These are phyloP conservation scores for Gymnobelideus leadbeateri DNA, from an alignment of 2,113 vertebrate species.

Conservation along the genomic window DNA sequence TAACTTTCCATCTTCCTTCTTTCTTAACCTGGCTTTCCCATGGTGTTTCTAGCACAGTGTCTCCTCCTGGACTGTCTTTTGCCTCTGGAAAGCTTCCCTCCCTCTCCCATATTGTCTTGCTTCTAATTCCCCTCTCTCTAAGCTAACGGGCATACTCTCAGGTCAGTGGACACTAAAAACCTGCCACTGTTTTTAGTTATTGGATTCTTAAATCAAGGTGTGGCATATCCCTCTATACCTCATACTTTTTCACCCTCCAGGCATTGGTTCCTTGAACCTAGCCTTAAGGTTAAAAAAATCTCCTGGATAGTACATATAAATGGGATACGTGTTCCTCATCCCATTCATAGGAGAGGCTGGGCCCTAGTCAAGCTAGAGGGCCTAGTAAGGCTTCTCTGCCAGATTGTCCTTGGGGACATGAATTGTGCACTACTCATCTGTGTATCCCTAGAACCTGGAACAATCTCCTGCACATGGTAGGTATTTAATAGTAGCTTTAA, in stretches of 20 bases:
- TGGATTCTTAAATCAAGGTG: background rate
- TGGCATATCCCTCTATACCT: background rate
- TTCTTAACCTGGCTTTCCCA: background rate
- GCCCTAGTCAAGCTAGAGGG: background rate
- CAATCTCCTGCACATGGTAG: background rate
- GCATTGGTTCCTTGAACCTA: background rate
- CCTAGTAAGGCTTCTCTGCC: background rate
- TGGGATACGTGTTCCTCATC: background rate
- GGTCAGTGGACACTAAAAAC: background rate
- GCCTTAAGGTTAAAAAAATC: background rate
- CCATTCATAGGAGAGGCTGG: background rate
- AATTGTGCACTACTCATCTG: background rate
- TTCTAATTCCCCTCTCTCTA: background rate
- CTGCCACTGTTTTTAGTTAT: background rate
- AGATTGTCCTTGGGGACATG: background rate
- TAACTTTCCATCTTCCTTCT: background rate
- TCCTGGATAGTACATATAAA: background rate
- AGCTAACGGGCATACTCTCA: background rate
- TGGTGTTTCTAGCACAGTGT: background rate
- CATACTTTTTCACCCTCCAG: background rate
- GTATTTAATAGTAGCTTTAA: background rate
- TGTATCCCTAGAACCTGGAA: background rate
- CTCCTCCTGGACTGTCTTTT: background rate
- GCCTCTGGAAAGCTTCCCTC: background rate
- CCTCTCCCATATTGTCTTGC: background rate